Base-by-base conservation (phyloP, 1,140 invertebrate species). In the Neodiprion pinetum region DNA sequence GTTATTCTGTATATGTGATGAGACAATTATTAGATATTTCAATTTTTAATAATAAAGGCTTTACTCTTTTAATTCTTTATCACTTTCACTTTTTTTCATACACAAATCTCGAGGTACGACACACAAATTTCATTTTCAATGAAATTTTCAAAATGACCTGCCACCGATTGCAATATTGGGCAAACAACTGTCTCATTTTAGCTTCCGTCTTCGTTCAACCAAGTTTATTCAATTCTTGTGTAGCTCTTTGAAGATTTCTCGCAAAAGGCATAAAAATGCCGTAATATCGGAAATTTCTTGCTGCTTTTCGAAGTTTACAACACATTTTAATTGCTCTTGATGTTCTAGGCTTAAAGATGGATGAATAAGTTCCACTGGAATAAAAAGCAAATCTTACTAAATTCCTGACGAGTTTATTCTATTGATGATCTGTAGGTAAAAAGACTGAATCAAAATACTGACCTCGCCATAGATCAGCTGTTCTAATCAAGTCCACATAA, bases 11-110 rank as follows among this genome's bases (percentile, higher is more conserved):
- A n/a, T 47, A 81, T 67, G 40, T 71, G 69, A 73, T 71, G n/a
- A 72, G 9, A 74, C 67, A 71, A 68, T 14, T 78, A 80, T 81
- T 70, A 80, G 72, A 77, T 78, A 77, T 77, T 48, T 75, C 76
- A 83, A 72, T 72, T 81, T 84, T 82, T 80, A 84, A 81, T 78
- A 83, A 83, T 82, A 84, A 84, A 82, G 72, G 75, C 70, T 77
- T 82, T 78, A 79, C 75, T 76, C 74, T 78, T 78, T 70, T 72
- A 75, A 75, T 50, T 66, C 72, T 67, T 21, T 67, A 74, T 23
- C 48, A 67, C 48, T 47, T 8, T 71, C 12, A 21, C 28, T 21
- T 71, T 71, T 48, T 47, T 71, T 48, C 40, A 17, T 40, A 47
- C 49, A 9, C 11, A 71, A 11, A 47, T 9, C 49, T 71, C 70